Conservation (phyloP, 2,888 invertebrate species). For the Andricus curvator region DNA sequence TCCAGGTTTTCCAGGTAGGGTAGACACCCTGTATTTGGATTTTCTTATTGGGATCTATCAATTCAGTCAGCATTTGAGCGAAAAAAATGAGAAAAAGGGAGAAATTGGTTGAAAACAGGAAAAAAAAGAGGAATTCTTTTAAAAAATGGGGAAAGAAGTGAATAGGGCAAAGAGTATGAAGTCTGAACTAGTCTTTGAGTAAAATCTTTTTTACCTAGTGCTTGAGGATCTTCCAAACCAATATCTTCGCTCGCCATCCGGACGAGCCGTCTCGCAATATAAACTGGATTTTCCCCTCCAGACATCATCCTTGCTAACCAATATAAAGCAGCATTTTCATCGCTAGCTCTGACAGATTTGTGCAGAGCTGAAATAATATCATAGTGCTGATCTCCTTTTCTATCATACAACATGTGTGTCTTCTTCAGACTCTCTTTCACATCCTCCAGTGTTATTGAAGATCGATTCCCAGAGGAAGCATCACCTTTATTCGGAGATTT, state of each 20-base stretch:
- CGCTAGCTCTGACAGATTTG: slow-evolving; percentile 89
- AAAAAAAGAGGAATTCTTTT: no score
- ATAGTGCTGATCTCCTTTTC: slow-evolving; percentile 90
- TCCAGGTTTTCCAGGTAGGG: no score
- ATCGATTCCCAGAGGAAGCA: slow-evolving; percentile 36
- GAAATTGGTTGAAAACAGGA: no score
- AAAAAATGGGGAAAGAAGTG: no score
- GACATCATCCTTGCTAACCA: slow-evolving; percentile 90
- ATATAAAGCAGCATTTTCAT: slow-evolving; percentile 89
- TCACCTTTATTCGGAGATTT: slow-evolving; percentile 71
- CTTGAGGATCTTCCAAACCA: slow-evolving; percentile 80
- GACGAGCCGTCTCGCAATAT: slow-evolving; percentile 87
- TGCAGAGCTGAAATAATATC: slow-evolving; percentile 90
- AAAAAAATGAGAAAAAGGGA: no score
- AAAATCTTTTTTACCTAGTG: slow-evolving; percentile 64
- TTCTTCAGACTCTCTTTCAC: slow-evolving; percentile 88
- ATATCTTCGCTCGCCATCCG: slow-evolving; percentile 89
- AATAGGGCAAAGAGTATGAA: no score
- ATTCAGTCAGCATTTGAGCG: no score
- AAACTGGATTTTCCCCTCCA: slow-evolving; percentile 90
- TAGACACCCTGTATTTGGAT: no score
- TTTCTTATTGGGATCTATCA: no score
- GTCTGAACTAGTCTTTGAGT: not conserved
- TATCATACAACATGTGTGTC: slow-evolving; percentile 88
- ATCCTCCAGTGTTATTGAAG: slow-evolving; percentile 82